phyloP scores from a whole-genome alignment of 2,888 invertebrate genomes.

The Arrhopalites spinosus region DNA sequence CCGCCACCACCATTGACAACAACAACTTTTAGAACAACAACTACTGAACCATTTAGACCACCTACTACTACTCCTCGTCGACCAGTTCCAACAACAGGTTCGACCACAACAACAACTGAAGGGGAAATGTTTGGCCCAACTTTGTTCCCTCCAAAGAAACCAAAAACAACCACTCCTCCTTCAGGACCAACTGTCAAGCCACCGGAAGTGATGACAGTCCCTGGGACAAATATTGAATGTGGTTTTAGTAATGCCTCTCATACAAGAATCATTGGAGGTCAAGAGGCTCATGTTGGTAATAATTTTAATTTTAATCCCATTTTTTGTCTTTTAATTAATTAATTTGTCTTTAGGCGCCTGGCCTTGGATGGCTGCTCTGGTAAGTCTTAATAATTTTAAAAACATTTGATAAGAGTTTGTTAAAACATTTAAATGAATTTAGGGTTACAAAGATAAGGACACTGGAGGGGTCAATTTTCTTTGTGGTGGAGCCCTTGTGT shows the following conservation, averaged over 20 bases:
- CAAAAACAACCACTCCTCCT: neutral
- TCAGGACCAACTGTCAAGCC: no score
- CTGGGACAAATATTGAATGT: conserved; percentile 62
- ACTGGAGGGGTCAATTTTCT: conserved; percentile 55
- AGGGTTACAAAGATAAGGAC: conserved; percentile 68
- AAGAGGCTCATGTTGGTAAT: conserved; percentile 45
- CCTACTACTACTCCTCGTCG: conserved; percentile 46
- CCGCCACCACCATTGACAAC: conserved; percentile 1
- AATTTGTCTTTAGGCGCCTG: conserved; percentile 70
- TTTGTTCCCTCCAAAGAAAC: conserved; percentile 38
- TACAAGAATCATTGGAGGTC: conserved; percentile 51
- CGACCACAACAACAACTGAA: conserved; percentile 26
- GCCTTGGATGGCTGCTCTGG: conserved; percentile 80
- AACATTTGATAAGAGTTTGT: conserved; percentile 65
- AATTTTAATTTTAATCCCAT: neutral
- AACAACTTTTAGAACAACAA: conserved; percentile 8
- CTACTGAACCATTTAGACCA: conserved; percentile 43
- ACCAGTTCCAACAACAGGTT: conserved; percentile 59
- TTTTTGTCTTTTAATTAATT: no score
- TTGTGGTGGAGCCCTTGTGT: conserved; percentile 75
- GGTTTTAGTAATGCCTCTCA: conserved; percentile 67
- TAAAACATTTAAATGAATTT: no score
- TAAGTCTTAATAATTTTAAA: neutral
- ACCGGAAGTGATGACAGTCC: no score
- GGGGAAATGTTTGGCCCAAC: conserved; percentile 32